A percentile compares a stretch with the other conserved stretches of the same genome.
Conservation (phyloP, 2,888 invertebrate species). For the Poecilobothrus nobilitatus region DNA sequence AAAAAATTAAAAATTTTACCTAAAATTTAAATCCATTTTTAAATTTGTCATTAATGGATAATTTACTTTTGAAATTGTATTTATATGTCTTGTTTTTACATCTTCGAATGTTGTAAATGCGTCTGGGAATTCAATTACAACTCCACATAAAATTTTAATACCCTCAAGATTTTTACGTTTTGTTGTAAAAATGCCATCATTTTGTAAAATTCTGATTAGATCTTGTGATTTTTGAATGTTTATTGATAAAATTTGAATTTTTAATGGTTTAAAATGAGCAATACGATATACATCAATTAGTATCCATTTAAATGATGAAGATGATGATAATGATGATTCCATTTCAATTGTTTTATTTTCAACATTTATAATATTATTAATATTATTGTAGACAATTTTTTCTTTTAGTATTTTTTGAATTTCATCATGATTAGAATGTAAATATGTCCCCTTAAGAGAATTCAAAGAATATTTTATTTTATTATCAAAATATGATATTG, state of each 20-base stretch:
- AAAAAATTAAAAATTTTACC: slow-evolving; percentile 28
- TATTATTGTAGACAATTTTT: slow-evolving; percentile 29
- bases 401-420: no score
- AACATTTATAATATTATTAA: slow-evolving; percentile 27
- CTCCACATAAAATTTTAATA: slow-evolving; percentile 34
- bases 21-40: slow-evolving; percentile 42
- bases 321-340: no score
- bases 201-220: slow-evolving; percentile 26
- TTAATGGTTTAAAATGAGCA: slow-evolving; percentile 29
- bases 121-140: slow-evolving; percentile 41
- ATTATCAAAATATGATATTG: no score
- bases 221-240: slow-evolving; percentile 22
- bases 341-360: slow-evolving; percentile 9
- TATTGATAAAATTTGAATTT: slow-evolving; percentile 23
- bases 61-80: slow-evolving; percentile 44
- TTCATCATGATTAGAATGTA: no score
- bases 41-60: slow-evolving; percentile 39
- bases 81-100: slow-evolving; percentile 38
- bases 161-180: slow-evolving; percentile 38
- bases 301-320: slow-evolving; percentile 15
- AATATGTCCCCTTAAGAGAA: no score
- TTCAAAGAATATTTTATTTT: no score
- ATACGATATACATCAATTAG: slow-evolving; percentile 38
- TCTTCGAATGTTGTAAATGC: slow-evolving; percentile 40
- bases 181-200: slow-evolving; percentile 33